Percentiles rank a stretch among this genome's conserved stretches.
These are phyloP conservation scores for Amphiprion ocellaris DNA, from an alignment of 2,113 vertebrate species.

Conservation along the genomic window DNA sequence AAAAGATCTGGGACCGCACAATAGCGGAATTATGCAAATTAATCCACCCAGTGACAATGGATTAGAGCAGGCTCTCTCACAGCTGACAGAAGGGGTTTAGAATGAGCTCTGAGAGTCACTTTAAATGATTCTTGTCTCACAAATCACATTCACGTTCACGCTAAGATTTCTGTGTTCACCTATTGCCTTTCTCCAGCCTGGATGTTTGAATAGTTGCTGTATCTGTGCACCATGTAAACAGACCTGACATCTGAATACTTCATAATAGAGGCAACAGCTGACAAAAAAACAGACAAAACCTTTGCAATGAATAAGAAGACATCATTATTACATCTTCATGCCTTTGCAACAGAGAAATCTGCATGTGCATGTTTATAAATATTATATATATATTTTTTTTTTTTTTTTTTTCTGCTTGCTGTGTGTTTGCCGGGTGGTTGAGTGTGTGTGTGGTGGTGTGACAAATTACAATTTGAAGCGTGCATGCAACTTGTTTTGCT, in stretches of 20 bases:
- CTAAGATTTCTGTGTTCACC: conserved; percentile 49
- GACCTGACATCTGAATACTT: conserved; percentile 23
- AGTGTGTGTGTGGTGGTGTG: not conserved
- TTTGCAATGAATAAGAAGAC: conserved; percentile 15
- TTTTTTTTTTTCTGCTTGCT: not conserved
- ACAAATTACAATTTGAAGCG: conserved; percentile 12
- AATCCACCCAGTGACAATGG: conserved; percentile 78
- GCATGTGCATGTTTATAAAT: not conserved
- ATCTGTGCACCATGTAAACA: conserved; percentile 28
- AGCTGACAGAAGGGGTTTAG: conserved; percentile 70
- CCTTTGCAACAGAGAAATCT: conserved; percentile 2
- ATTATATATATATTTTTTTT: too few relatives aligned
- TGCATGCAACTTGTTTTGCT: conserved; percentile 15
- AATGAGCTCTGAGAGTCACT: conserved; percentile 60
- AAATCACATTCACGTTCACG: conserved; percentile 66
- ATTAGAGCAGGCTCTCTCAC: conserved; percentile 72
- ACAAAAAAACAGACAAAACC: conserved; percentile 17
- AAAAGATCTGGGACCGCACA: conserved; percentile 71
- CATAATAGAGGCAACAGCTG: not conserved
- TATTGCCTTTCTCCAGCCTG: conserved; percentile 44
- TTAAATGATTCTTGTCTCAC: conserved; percentile 73
- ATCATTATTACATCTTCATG: conserved; percentile 12
- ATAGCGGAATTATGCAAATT: conserved; percentile 82
- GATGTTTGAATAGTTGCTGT: conserved; percentile 45
- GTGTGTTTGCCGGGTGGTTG: not conserved